These are phyloP conservation scores for Phthorimaea operculella DNA, from an alignment of 1,140 invertebrate species.

Conservation along the genomic window DNA sequence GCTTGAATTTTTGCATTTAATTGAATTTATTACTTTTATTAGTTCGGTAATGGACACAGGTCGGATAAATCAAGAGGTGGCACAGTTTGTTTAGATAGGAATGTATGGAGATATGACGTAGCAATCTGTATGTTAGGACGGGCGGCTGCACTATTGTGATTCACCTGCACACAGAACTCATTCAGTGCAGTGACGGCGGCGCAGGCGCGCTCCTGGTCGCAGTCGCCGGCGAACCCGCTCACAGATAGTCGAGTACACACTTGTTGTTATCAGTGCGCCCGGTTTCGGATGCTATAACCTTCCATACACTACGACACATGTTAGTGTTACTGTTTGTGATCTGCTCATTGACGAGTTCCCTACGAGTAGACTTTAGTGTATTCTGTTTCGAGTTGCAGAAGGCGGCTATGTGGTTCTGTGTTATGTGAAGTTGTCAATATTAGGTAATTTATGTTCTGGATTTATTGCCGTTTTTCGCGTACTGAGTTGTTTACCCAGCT, in stretches of 20 bases:
- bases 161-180: not conserved
- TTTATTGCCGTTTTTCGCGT: not conserved
- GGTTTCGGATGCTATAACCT: too few relatives aligned
- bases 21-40: not conserved
- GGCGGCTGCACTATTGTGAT: not conserved
- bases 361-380: not conserved
- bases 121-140: not conserved
- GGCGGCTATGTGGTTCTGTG: not conserved
- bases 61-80: not conserved
- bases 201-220: not conserved
- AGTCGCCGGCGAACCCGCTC: not conserved
- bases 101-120: not conserved
- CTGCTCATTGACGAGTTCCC: too few relatives aligned
- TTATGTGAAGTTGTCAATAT: not conserved
- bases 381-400: not conserved
- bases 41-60: not conserved
- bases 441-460: not conserved
- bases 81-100: not conserved
- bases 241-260: not conserved
- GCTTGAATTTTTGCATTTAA: conserved; percentile 1
- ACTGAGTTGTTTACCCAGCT: not conserved
- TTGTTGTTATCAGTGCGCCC: too few relatives aligned
- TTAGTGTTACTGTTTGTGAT: too few relatives aligned
- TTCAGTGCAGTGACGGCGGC: not conserved
- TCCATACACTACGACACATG: too few relatives aligned